Evolutionary conservation across 1,140 invertebrate species (phyloP).

Genomic region (Eueides isabella): DNA sequence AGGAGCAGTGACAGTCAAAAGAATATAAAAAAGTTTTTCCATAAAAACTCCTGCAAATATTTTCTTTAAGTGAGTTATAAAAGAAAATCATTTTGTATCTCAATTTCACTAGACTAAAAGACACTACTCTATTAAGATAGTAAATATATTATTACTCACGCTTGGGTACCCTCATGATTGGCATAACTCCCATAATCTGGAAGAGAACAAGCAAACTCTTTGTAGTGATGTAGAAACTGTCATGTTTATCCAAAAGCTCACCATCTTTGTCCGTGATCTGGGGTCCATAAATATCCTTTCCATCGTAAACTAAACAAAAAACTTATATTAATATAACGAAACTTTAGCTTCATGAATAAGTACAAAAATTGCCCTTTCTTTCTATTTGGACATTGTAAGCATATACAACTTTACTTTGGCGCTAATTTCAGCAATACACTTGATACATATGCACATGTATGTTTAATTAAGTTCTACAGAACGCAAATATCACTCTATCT

Average conservation of each 20-base stretch:
- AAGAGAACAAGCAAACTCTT: constrained; percentile 86
- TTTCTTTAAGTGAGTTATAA: too few relatives aligned
- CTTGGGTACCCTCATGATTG: constrained; percentile 84
- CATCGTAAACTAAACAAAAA: constrained; percentile 54
- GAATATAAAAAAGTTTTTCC: not conserved
- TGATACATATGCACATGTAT: too few relatives aligned
- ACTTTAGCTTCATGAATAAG: too few relatives aligned
- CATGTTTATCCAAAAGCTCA: constrained; percentile 80
- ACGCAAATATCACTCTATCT: too few relatives aligned
- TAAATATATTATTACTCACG: constrained; percentile 51
- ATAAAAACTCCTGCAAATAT: not conserved
- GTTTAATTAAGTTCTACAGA: too few relatives aligned
- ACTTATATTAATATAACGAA: not conserved
- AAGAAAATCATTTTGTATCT: too few relatives aligned
- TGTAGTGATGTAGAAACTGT: constrained; percentile 86
- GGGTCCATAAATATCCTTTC: constrained; percentile 63
- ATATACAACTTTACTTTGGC: too few relatives aligned
- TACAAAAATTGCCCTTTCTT: too few relatives aligned
- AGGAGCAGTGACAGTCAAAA: too few relatives aligned
- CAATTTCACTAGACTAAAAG: not conserved
- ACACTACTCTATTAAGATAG: not conserved
- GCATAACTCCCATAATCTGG: constrained; percentile 88
- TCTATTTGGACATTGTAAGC: too few relatives aligned
- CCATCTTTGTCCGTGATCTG: constrained; percentile 72
- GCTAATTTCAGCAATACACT: too few relatives aligned